Conservation (phyloP, 2,797 vertebrate genomes). For the Centroberyx gerrardi region DNA sequence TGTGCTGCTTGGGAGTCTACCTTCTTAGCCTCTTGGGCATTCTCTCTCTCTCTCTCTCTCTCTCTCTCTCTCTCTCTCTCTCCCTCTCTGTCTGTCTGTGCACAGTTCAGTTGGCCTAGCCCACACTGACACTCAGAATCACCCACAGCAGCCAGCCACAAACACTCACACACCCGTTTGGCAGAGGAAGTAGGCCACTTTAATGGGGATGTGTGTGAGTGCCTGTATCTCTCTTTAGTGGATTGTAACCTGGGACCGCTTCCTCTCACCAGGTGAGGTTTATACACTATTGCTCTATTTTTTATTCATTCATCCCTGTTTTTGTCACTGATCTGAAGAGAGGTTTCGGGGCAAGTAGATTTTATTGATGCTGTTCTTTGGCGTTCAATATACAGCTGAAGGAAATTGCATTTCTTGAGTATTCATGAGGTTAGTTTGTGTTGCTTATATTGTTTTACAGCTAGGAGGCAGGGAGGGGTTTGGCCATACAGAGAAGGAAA, state of each 20-base stretch:
- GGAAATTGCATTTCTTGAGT: neutral
- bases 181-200: slow-evolving; percentile 81
- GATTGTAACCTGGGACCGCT: slow-evolving; percentile 76
- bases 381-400: neutral
- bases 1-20: slow-evolving; percentile 82
- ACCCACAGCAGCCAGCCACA: slow-evolving; percentile 69
- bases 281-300: slow-evolving; percentile 22
- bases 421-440: slow-evolving; percentile 38
- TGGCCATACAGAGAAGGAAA: slow-evolving; percentile 36
- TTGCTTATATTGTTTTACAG: slow-evolving; percentile 47
- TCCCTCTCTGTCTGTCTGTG: slow-evolving; percentile 21
- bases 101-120: slow-evolving; percentile 76
- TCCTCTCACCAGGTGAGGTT: slow-evolving; percentile 76
- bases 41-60: slow-evolving; percentile 54
- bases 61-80: slow-evolving; percentile 19
- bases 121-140: slow-evolving; percentile 69
- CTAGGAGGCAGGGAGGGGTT: slow-evolving; percentile 63
- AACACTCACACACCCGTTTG: slow-evolving; percentile 77
- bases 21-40: slow-evolving; percentile 80
- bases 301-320: neutral
- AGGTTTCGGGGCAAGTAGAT: slow-evolving; percentile 24
- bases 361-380: slow-evolving; percentile 24
- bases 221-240: slow-evolving; percentile 68
- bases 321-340: neutral
- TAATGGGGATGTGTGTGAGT: slow-evolving; percentile 77